Percentiles rank a stretch among this genome's conserved stretches.
Evolutionary conservation across 2,888 invertebrate species (phyloP).

Genomic region (Hirtodrosophila trivittata): DNA sequence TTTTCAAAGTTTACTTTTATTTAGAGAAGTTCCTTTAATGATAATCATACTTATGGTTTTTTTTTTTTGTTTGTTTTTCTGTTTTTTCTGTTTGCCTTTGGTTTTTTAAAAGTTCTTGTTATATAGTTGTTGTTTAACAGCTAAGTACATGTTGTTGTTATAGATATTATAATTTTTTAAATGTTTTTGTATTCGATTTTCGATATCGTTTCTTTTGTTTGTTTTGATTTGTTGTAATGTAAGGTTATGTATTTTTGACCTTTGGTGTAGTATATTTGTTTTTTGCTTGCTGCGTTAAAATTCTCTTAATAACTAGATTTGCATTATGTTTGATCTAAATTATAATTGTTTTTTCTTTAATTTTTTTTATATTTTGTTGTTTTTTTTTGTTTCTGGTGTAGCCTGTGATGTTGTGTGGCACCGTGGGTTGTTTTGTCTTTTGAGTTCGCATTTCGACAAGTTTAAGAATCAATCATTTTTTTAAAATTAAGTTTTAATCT

Average conservation of each 20-base stretch:
- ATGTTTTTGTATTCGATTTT: slow-evolving; percentile 23
- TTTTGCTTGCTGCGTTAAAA: slow-evolving; percentile 70
- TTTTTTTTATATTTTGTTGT: slow-evolving; percentile 17
- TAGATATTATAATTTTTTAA: slow-evolving; percentile 52
- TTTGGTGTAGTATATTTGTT: slow-evolving; percentile 44
- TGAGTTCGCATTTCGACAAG: slow-evolving; percentile 75
- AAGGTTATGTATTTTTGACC: slow-evolving; percentile 51
- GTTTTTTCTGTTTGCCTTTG: slow-evolving; percentile 52
- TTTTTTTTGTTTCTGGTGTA: slow-evolving; percentile 64
- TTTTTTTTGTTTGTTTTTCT: slow-evolving; percentile 27
- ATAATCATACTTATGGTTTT: slow-evolving; percentile 74
- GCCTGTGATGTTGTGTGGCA: slow-evolving; percentile 60
- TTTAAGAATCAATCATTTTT: slow-evolving; percentile 75
- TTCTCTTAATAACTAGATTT: slow-evolving; percentile 69
- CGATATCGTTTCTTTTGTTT: slow-evolving; percentile 44
- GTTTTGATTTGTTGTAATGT: too few relatives aligned
- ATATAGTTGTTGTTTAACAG: slow-evolving; percentile 71
- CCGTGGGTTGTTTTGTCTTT: slow-evolving; percentile 57
- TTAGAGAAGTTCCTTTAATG: slow-evolving; percentile 79
- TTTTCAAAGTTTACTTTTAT: slow-evolving; percentile 80
- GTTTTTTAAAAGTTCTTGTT: slow-evolving; percentile 53
- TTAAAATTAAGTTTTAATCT: slow-evolving; percentile 51
- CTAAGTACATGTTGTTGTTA: slow-evolving; percentile 69
- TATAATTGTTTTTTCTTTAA: slow-evolving; percentile 57
- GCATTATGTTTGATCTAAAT: slow-evolving; percentile 51